Percentiles rank a stretch among this genome's conserved stretches.
These are phyloP conservation scores for Carabus problematicus DNA, from an alignment of 2,888 invertebrate species.

Conservation along the genomic window DNA sequence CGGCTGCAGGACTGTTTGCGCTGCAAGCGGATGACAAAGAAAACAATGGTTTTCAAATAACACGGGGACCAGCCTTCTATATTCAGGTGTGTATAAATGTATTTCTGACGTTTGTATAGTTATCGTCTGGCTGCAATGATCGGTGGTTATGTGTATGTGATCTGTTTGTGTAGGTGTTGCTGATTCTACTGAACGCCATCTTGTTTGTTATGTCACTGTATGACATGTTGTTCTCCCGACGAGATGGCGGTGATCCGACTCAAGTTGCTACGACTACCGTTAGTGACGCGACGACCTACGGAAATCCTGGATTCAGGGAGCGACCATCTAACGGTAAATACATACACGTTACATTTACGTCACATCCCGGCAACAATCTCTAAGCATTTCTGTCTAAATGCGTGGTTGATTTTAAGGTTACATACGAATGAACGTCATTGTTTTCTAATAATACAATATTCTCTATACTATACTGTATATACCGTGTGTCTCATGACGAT, in stretches of 20 bases:
- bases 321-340: conserved; percentile 61
- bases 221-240: conserved; percentile 79
- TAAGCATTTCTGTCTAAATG: no score
- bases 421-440: no score
- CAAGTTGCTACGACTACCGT: conserved; percentile 62
- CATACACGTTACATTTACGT: not conserved
- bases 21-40: conserved; percentile 82
- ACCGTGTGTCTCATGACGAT: no score
- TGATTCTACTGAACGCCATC: conserved; percentile 76
- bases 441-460: not conserved
- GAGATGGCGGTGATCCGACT: conserved; percentile 83
- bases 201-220: conserved; percentile 81
- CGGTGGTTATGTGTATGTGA: not conserved
- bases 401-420: no score
- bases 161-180: conserved; percentile 70
- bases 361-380: no score
- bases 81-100: conserved; percentile 71
- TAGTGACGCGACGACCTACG: conserved; percentile 76
- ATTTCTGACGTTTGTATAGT: not conserved
- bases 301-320: conserved; percentile 87
- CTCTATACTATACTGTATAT: not conserved
- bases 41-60: conserved; percentile 75
- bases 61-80: conserved; percentile 85
- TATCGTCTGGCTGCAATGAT: no score
- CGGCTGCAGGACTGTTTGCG: conserved; percentile 83